Base-by-base conservation (phyloP, 2,797 vertebrate species). In the Trachurus trachurus region DNA sequence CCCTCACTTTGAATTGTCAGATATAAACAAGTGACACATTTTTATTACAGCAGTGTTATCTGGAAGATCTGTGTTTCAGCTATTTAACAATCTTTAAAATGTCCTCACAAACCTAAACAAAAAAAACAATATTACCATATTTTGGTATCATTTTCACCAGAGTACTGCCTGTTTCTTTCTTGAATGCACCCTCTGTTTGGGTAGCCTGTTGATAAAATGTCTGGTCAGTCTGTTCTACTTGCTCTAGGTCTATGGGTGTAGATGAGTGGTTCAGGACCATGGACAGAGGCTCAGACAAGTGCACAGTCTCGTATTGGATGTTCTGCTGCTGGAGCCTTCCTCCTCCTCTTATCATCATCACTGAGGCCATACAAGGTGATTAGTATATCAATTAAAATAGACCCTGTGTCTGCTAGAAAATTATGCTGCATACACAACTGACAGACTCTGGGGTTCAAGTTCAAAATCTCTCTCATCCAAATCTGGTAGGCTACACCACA, bases 251-350 rank as follows among this genome's bases (percentile, higher is more conserved):
- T 85, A 82, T 83, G 91, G 84, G 88, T 93, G 91, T 91, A 89
- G 87, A 88, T 90, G 86, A 85, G 80, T 89, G 71, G 61, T 95
- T 96, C 95, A 96, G 95, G 81, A 96, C 95, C 95, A 95, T 91
- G 95, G 95, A 96, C 94, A 96, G 95, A 94, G 91, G 57, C 91
- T 89, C 85, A 92, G 86, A 89, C 85, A 93, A 88, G 73, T 62
- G 85, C 87, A 81, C 88, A 76, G 88, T 89, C 84, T 90, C 85
- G 88, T 86, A 83, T 90, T 92, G 88, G 86, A 87, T 85, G 88
- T 84, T 87, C 67, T 81, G 81, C 71, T 74, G 49, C 72, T 57
- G 69, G 75, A 89, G 67, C 70, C 78, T 78, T 82, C 81, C 71
- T 81, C 81, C 70, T 70, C 74, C 82, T 84, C 62, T 63, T 40